Conservation (phyloP, 1,140 invertebrate genomes). For the Panulirus ornatus region DNA sequence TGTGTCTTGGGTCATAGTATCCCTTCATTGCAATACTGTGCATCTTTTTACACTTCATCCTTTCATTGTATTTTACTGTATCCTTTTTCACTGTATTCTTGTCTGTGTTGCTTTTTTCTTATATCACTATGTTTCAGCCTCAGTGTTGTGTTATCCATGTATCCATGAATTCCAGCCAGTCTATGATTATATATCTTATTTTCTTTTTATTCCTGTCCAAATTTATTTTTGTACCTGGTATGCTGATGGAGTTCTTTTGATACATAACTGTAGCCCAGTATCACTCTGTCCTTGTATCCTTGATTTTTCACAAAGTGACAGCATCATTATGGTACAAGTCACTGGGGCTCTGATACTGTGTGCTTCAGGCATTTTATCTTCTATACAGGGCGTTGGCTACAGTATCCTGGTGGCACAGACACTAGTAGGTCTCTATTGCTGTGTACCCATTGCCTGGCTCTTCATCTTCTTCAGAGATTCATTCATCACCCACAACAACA, state of each 20-base stretch:
- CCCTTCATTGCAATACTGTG: too few relatives aligned
- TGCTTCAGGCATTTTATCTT: background rate
- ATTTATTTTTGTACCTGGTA: background rate
- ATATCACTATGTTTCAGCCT: background rate
- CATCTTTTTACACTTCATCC: background rate
- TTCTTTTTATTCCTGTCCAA: background rate
- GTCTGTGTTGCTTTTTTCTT: background rate
- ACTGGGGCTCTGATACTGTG: background rate
- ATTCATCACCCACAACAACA: constrained; percentile 89
- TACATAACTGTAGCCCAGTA: background rate
- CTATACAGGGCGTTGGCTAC: constrained; percentile 86
- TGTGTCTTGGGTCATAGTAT: too few relatives aligned
- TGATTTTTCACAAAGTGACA: too few relatives aligned
- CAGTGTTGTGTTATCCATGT: background rate
- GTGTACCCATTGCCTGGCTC: constrained; percentile 92
- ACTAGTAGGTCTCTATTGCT: constrained; percentile 90
- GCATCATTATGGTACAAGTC: background rate
- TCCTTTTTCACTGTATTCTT: background rate
- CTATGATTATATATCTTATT: background rate
- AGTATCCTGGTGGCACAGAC: constrained; percentile 88
- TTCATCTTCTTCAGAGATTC: constrained; percentile 93
- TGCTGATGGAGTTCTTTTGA: background rate
- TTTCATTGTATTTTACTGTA: background rate
- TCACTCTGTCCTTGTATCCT: too few relatives aligned
- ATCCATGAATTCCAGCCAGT: background rate